Evolutionary conservation across 2,113 vertebrate genomes (phyloP).

Genomic region (Galeopterus variegatus): DNA sequence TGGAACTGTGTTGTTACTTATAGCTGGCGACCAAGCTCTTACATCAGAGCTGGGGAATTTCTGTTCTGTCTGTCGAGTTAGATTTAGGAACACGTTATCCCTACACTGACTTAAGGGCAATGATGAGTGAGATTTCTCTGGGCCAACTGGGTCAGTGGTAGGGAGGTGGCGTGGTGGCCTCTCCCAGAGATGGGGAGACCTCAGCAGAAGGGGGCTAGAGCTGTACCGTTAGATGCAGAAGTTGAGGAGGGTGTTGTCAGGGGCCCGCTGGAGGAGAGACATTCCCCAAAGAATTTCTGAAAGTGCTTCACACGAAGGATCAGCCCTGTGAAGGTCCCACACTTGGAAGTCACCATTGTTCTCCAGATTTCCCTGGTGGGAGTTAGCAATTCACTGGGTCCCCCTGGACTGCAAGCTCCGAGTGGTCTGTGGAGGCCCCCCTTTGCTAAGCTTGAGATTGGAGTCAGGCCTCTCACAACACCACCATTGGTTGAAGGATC

Average conservation of each 20-base stretch:
- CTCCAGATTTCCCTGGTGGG: background rate
- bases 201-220: background rate
- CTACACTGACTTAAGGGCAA: background rate
- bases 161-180: background rate
- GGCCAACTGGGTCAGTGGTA: background rate
- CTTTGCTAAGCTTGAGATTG: background rate
- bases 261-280: background rate
- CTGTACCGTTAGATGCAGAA: background rate
- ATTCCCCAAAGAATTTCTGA: background rate
- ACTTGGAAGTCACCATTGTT: background rate
- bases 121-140: background rate
- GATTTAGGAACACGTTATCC: background rate
- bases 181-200: background rate
- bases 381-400: background rate
- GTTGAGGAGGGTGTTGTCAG: background rate
- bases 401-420: background rate
- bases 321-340: background rate
- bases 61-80: background rate
- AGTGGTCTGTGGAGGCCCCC: rapidly evolving
- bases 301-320: background rate
- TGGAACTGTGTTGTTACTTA: background rate
- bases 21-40: background rate
- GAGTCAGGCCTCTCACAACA: background rate
- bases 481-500: background rate
- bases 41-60: background rate